Percentiles rank a stretch among this genome's conserved stretches.
Conservation (phyloP, 2,797 vertebrate genomes). For the Mus caroli region DNA sequence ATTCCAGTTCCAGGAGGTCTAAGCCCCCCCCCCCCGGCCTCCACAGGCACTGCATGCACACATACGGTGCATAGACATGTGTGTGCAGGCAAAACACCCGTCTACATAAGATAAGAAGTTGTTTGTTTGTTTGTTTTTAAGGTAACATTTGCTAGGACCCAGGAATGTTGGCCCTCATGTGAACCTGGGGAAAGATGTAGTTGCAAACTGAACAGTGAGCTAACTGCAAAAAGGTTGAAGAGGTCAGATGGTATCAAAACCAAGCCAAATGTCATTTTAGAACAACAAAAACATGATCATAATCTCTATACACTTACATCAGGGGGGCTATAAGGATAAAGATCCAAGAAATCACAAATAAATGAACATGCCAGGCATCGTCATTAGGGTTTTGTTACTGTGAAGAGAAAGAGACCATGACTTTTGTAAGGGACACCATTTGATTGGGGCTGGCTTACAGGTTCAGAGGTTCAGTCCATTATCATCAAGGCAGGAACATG, state of each 20-base stretch:
- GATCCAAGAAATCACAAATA: background rate
- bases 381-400: background rate
- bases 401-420: background rate
- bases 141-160: background rate
- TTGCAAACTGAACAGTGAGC: background rate
- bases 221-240: background rate
- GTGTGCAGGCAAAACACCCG: background rate
- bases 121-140: background rate
- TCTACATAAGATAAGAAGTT: too few species aligned
- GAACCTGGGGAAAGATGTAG: background rate
- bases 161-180: background rate
- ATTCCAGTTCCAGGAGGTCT: background rate
- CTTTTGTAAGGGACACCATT: background rate
- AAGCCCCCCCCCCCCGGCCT: background rate
- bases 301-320: background rate
- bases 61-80: background rate
- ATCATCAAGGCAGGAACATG: background rate
- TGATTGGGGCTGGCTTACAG: background rate
- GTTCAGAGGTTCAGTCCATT: background rate
- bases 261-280: background rate
- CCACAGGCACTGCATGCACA: background rate
- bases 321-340: slow-evolving; percentile 28
- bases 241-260: background rate
- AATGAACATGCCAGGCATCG: background rate
- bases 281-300: background rate